phyloP scores from a whole-genome alignment of 1,140 invertebrate species.

The Anagrus nilaparvatae region DNA sequence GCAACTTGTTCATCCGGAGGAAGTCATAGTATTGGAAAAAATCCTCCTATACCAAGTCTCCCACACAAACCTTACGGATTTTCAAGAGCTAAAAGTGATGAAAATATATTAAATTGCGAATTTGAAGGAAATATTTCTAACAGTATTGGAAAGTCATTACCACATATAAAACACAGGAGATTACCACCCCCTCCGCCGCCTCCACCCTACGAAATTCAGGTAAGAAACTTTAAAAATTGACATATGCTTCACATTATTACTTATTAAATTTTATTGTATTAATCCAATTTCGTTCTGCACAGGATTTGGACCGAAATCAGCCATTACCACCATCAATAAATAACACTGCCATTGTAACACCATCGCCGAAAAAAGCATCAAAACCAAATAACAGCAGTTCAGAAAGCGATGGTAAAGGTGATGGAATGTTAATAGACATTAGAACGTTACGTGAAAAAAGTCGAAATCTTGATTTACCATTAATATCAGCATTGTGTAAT shows the following conservation, averaged over 20 bases:
- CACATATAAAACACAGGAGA: constrained; percentile 48
- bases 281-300: constrained; percentile 13
- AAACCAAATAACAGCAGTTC: constrained; percentile 4
- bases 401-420: constrained; percentile 27
- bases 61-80: constrained; percentile 44
- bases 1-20: constrained; percentile 39
- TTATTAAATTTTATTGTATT: no score
- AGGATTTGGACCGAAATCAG: constrained; percentile 38
- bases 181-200: constrained; percentile 62
- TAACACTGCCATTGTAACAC: not conserved
- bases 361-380: constrained; percentile 18
- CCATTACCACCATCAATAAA: constrained; percentile 34
- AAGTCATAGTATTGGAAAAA: constrained; percentile 36
- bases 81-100: constrained; percentile 60
- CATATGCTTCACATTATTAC: no score
- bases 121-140: no score
- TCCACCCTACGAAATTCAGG: constrained; percentile 52
- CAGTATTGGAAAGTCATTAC: not conserved
- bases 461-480: constrained; percentile 73
- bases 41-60: constrained; percentile 42
- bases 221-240: constrained; percentile 14
- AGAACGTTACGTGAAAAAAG: constrained; percentile 74
- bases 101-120: constrained; percentile 64
- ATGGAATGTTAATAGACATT: constrained; percentile 61
- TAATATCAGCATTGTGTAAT: constrained; percentile 83